phyloP scores from a whole-genome alignment of 2,113 vertebrate species.

The Gallinago jamesoni region DNA sequence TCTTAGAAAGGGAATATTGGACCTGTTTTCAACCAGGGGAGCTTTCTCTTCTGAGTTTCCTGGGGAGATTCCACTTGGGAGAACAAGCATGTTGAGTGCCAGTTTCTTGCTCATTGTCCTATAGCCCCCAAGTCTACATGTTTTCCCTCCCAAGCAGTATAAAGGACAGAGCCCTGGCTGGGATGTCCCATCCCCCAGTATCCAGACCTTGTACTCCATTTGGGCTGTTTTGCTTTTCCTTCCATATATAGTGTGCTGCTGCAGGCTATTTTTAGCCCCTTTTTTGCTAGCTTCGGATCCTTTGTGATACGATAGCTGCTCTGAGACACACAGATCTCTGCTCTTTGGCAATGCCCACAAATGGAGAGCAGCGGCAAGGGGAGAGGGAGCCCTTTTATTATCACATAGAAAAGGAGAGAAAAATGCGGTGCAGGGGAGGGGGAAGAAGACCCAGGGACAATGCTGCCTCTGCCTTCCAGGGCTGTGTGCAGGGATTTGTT shows the following conservation, averaged over 20 bases:
- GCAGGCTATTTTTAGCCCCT: conserved; percentile 84
- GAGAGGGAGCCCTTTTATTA: conserved; percentile 76
- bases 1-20: neutral
- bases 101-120: neutral
- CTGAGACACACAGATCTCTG: conserved; percentile 72
- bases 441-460: conserved; percentile 60
- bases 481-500: neutral
- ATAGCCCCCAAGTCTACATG: neutral
- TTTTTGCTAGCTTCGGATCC: conserved; percentile 73
- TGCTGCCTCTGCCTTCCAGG: conserved; percentile 61
- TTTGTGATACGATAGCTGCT: conserved; percentile 71
- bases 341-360: conserved; percentile 81
- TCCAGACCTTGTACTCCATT: conserved; percentile 59
- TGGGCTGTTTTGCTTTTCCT: conserved; percentile 74
- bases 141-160: neutral
- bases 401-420: conserved; percentile 62
- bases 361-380: conserved; percentile 78
- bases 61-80: neutral
- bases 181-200: conserved; percentile 64
- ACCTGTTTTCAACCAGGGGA: neutral
- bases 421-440: conserved; percentile 27
- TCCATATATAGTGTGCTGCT: conserved; percentile 83
- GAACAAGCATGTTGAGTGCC: neutral
- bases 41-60: neutral
- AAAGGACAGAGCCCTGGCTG: neutral